Conservation (phyloP, 2,888 invertebrate species). For the Osmoderma eremita region DNA sequence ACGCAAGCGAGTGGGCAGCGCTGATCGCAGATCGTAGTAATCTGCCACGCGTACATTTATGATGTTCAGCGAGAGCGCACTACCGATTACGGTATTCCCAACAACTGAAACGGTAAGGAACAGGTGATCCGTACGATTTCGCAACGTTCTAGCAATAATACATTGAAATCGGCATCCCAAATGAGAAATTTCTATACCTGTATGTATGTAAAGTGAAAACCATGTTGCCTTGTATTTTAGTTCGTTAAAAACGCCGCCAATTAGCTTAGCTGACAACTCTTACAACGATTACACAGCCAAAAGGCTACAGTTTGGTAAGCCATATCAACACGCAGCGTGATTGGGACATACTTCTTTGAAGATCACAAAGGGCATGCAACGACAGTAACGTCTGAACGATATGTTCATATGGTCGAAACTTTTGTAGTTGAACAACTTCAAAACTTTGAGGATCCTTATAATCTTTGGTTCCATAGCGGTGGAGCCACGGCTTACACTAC, state of each 20-base stretch:
- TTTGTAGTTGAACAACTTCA: not conserved
- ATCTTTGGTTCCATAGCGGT: not conserved
- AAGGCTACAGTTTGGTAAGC: not conserved
- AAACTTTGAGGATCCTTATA: not conserved
- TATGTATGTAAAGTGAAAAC: conserved; percentile 25
- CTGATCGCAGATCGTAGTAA: too few relatives aligned
- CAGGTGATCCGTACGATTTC: too few relatives aligned
- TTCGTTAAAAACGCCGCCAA: conserved; percentile 16
- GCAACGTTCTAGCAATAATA: too few relatives aligned
- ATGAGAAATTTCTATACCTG: too few relatives aligned
- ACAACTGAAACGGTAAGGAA: too few relatives aligned
- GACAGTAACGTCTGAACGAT: conserved; percentile 7
- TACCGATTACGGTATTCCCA: too few relatives aligned
- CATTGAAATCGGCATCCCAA: too few relatives aligned
- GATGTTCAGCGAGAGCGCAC: too few relatives aligned
- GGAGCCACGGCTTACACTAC: not conserved
- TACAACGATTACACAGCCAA: too few relatives aligned
- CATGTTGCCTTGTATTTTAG: conserved; percentile 4
- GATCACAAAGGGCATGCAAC: not conserved
- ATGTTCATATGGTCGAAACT: conserved; percentile 4
- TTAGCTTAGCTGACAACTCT: too few relatives aligned
- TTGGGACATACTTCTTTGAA: conserved; percentile 22
- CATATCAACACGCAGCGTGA: not conserved
- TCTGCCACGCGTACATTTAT: too few relatives aligned
- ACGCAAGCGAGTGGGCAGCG: too few relatives aligned